Evolutionary conservation across 2,888 invertebrate genomes (phyloP).

Genomic region (Drosophila mayaguana): DNA sequence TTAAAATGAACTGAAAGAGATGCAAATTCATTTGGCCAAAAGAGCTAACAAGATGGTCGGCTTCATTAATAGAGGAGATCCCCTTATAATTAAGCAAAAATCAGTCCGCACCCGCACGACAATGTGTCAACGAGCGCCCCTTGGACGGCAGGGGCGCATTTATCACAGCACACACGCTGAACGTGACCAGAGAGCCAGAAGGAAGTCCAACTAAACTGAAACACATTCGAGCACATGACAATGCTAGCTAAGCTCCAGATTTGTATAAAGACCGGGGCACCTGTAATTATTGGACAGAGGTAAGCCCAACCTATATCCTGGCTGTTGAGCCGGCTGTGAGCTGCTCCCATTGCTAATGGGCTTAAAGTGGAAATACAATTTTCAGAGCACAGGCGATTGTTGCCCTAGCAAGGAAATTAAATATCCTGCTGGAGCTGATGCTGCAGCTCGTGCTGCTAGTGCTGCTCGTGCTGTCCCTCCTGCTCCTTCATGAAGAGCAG

Average conservation of each 20-base stretch:
- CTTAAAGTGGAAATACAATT: conserved; percentile 47
- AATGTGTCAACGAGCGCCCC: conserved; percentile 61
- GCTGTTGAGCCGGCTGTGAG: conserved; percentile 5
- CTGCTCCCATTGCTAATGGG: conserved; percentile 31
- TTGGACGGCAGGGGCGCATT: conserved; percentile 36
- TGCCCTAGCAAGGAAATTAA: conserved; percentile 64
- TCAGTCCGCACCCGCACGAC: conserved; percentile 38
- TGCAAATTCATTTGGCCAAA: neutral
- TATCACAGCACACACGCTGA: conserved; percentile 45
- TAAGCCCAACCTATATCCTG: conserved; percentile 6
- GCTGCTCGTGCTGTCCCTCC: neutral
- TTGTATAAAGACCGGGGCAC: conserved; percentile 28
- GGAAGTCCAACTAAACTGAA: conserved; percentile 39
- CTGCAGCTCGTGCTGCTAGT: neutral
- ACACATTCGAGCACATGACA: conserved; percentile 14
- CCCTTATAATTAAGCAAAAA: conserved; percentile 67
- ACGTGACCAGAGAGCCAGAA: conserved; percentile 59
- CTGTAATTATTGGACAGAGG: conserved; percentile 46
- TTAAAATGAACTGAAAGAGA: neutral
- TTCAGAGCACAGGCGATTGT: conserved; percentile 39
- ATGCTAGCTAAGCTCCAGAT: conserved; percentile 23
- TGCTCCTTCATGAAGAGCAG: too few species aligned
- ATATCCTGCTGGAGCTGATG: conserved; percentile 58
- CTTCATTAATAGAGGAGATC: conserved; percentile 45
- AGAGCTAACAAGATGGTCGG: conserved; percentile 11